Evolutionary conservation across 2,888 invertebrate species (phyloP).

Genomic region (Leptothorax acervorum): DNA sequence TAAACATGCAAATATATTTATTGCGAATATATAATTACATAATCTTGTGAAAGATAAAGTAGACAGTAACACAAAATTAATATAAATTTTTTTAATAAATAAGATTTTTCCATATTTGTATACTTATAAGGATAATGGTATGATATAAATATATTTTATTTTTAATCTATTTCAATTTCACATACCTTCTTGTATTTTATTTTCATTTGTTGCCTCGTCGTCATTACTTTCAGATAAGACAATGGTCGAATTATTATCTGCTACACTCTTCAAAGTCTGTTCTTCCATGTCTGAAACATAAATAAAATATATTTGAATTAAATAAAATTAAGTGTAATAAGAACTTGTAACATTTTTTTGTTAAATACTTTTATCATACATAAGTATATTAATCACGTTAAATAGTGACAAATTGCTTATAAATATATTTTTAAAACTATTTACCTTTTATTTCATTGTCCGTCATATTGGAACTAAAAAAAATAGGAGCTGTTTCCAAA

Average conservation of each 20-base stretch:
- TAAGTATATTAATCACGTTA: too few relatives aligned
- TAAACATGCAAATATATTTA: too few relatives aligned
- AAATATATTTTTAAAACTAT: background rate
- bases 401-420: too few relatives aligned
- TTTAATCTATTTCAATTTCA: background rate
- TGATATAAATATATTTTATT: background rate
- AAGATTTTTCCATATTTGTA: background rate
- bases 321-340: background rate
- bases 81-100: background rate
- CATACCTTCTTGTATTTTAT: background rate
- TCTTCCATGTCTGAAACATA: background rate
- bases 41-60: background rate
- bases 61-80: background rate
- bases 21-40: background rate
- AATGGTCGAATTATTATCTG: background rate
- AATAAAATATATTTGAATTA: background rate
- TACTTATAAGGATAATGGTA: too few relatives aligned
- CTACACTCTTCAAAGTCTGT: background rate
- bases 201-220: background rate
- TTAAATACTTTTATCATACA: too few relatives aligned
- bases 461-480: constrained; percentile 53
- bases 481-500: constrained; percentile 51
- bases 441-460: constrained; percentile 38
- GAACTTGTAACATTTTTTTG: too few relatives aligned
- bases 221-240: background rate